Evolutionary conservation across 1,140 invertebrate species (phyloP), one percentile per base, ranked within the genome.

Genomic region (Vollenhovia emeryi): DNA sequence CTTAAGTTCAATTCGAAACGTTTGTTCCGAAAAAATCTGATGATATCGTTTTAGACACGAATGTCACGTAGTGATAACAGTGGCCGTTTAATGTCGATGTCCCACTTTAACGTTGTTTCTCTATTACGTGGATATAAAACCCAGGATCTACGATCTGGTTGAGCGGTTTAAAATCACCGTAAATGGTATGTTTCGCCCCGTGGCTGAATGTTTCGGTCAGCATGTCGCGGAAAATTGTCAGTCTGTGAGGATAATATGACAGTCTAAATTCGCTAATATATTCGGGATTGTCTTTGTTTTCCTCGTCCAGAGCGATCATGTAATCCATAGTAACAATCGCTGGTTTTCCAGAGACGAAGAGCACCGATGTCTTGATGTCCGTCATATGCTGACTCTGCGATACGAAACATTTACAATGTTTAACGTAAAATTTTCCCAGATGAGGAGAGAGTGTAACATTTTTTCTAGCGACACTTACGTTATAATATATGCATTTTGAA

Each of bases 401-500:
- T 45, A 89, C 68, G 45, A 83, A 52, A 21, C 30, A 4, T 40
- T 71, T 1, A 36, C 8, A 62, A n/a, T 60, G 2, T 11, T 55
- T 15, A 55, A 52, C 27, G 4, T 5, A 55, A 83, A 89, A 64
- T 80, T 84, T 52, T 84, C 57, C 5, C 6, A 15, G 21, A 75
- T 69, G 3, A 59, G 18, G 18, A 33, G 15, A 27, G 15, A 45
- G 15, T 30, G 69, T 52, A 50, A 24, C 0, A 24, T 9, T 76
- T 62, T 43, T n/a, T 30, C 24, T 3, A 40, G 57, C 62, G n/a
- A 7, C 71, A 95, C 96, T 97, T 95, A 98, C 98, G 92, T 98
- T 98, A 91, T 98, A 98, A 94, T 98, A 98, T 90, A 98, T 97
- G 88, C 97, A 98, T 92, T 98, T 97, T 9, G 96, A 94, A 2